Base-by-base conservation (phyloP, 2,113 vertebrate species). In the Saguinus midas region DNA sequence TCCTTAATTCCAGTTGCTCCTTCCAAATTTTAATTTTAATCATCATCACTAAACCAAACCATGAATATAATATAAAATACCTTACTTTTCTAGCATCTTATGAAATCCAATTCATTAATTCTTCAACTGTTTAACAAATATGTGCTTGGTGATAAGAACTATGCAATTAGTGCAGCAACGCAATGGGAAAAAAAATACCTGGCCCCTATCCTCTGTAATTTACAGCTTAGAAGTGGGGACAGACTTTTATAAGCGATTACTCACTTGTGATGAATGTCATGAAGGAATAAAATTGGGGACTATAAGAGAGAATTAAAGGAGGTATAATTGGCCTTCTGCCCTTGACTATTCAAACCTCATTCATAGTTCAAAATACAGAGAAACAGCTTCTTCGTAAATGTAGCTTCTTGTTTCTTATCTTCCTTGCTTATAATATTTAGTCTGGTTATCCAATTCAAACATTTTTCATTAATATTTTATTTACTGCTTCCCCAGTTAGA, bases 391-490 rank as follows among this genome's bases (percentile, higher is more conserved):
- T 57, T 86, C 16, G 68, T n/a, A 8, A n/a, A 48, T 37, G 11
- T 11, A 64, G 27, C 4, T 72, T 85, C 73, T 37, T 79, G 2
- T 88, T 73, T 35, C 43, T 90, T 64, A 32, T 27, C 40, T 73
- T 10, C 23, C 23, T 61, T 40, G 11, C 45, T 90, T 52, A 32
- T 0, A 7, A 32, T 84, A 82, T 86, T 57, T 90, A 61, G 52
- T 35, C 35, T 83, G 21, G 25, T 83, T 80, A 32, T 70, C 43
- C 27, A 73, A 43, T 40, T 48, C 40, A 81, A 11, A 13, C 29
- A 17, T 64, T 68, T 83, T 61, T 76, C 45, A 81, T 94, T 87
- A 97, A 87, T 92, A 87, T 68, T 81, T 79, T 88, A 91, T 93
- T 86, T 83, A 45, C 81, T 92, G 37, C 40, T 87, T 95, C 29